A percentile compares a stretch with the other conserved stretches of the same genome.
Evolutionary conservation across 2,113 vertebrate genomes (phyloP).

Genomic region (Mobula hypostoma): DNA sequence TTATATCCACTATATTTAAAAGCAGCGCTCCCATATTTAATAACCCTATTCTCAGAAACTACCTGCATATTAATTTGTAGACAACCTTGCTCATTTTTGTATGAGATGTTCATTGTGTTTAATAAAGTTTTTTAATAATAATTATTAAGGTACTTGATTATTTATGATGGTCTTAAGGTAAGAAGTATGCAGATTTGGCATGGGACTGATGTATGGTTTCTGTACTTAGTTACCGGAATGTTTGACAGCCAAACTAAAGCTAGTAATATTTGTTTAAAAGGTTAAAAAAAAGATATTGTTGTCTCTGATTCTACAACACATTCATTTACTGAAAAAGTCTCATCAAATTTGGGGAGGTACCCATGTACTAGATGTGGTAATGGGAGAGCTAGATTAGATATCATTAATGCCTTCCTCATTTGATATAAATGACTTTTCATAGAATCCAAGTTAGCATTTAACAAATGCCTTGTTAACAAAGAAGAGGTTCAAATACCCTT

Average conservation of each 20-base stretch:
- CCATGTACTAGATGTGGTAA: not conserved
- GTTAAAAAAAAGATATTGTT: not conserved
- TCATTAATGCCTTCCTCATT: too few relatives aligned
- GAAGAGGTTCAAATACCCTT: not conserved
- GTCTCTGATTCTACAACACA: not conserved
- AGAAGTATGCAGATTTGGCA: not conserved
- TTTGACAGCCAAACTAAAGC: not conserved
- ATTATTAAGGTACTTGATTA: not conserved
- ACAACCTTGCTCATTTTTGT: conserved; percentile 1
- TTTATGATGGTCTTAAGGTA: not conserved
- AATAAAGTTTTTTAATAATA: conserved; percentile 33
- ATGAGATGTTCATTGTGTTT: conserved; percentile 29
- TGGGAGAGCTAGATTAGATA: not conserved
- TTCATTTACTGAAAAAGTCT: not conserved
- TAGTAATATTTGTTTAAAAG: not conserved
- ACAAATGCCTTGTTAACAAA: too few relatives aligned
- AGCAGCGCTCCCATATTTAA: conserved; percentile 10
- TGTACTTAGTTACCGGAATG: not conserved
- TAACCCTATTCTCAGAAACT: not conserved
- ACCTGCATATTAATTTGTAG: conserved; percentile 20
- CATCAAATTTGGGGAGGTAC: not conserved
- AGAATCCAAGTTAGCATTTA: too few relatives aligned
- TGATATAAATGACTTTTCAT: too few relatives aligned
- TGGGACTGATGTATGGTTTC: too few relatives aligned
- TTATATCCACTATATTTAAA: not conserved